phyloP scores from a whole-genome alignment of 2,888 invertebrate species.

The Xestia sexstrigata region DNA sequence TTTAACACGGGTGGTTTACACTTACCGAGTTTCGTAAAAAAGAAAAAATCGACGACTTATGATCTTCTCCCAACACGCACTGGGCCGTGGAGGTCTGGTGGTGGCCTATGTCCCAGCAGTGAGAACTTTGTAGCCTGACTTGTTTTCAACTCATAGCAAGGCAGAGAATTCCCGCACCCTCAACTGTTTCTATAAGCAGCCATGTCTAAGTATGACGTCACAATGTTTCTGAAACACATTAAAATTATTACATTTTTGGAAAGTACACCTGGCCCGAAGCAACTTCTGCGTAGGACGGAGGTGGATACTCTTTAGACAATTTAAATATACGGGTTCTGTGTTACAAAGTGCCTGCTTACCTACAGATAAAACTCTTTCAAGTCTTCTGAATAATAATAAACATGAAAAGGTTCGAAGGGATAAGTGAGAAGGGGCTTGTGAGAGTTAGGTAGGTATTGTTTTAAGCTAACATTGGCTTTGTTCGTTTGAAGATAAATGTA shows the following conservation, averaged over 20 bases:
- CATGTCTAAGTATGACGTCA: background rate
- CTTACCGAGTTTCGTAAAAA: too few species aligned
- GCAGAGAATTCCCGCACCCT: background rate
- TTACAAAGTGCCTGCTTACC: conserved; percentile 8
- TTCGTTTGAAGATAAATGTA: background rate
- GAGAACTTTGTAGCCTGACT: background rate
- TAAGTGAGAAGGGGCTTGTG: conserved; percentile 2
- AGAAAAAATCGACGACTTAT: background rate
- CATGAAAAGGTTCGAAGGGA: background rate
- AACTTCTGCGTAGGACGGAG: conserved; percentile 28
- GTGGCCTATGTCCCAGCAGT: background rate
- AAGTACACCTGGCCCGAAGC: conserved; percentile 18
- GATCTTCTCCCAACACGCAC: background rate
- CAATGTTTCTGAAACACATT: conserved; percentile 1
- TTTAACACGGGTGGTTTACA: too few species aligned
- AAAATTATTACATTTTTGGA: conserved; percentile 14
- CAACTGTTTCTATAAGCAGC: background rate
- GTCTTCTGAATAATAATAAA: conserved; percentile 15
- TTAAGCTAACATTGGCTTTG: background rate
- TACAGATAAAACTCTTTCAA: conserved; percentile 27
- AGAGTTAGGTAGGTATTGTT: background rate
- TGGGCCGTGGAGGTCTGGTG: background rate
- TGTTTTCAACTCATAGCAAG: background rate
- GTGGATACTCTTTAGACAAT: conserved; percentile 28
- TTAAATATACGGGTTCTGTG: conserved; percentile 1